Evolutionary conservation across 1,140 invertebrate genomes (phyloP), one percentile per base, ranked within the genome.

Genomic region (Telenomus remus): DNA sequence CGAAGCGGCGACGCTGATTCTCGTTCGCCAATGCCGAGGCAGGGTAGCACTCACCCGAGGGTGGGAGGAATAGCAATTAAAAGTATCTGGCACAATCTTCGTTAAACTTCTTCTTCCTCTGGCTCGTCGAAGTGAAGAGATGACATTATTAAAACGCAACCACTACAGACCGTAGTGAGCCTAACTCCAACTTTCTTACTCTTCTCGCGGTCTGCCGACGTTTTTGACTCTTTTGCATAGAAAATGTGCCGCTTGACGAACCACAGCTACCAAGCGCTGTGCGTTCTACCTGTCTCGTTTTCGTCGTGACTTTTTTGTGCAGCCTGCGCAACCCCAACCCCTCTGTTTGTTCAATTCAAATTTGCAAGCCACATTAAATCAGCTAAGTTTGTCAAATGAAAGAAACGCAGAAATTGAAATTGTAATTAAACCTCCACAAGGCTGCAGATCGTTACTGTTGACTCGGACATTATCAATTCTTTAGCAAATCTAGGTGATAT

Each of bases 81-180:
- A 86, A 86, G 84, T 86, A 87, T 86, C 86, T 85, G 84, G 82
- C 82, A 83, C 82, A 87, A 86, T 86, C 86, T 87, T 86, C 84
- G 83, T 86, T 87, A 86, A 86, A 86, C 85, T 86, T 87, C 84
- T 85, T 84, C 81, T 78, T 71, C 70, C 72, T 81, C 77, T 71
- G 80, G 78, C 60, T 74, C 57, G 59, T 81, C 73, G 66, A 56
- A 68, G 56, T 43, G 56, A 74, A 78, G 82, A 80, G 80, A 84
- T 80, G 79, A 81, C 82, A 85, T 86, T 87, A 86, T 86, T 86
- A 86, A 86, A 86, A 85, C 80, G 81, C 82, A 82, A 82, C 80
- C 65, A 70, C 68, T 54, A 27, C 19, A 61, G n/a, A 44, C 11
- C 11, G 11, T 13, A 44, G 43, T 42, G 48, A 68, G n/a, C 71